phyloP scores from a whole-genome alignment of 2,113 vertebrate genomes.

The Bungarus multicinctus region DNA sequence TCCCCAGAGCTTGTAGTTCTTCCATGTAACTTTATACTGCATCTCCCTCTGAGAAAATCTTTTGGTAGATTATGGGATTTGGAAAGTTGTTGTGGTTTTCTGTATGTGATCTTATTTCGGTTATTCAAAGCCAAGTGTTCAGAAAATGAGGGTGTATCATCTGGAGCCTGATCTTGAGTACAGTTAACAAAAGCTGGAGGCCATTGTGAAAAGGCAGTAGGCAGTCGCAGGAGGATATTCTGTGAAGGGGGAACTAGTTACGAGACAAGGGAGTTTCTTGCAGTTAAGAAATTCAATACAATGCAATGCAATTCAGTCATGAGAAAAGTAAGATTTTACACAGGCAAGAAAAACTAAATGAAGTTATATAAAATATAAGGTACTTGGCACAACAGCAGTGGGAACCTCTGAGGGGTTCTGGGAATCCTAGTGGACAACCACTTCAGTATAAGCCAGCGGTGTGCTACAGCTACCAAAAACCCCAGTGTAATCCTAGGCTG shows the following conservation, averaged over 20 bases:
- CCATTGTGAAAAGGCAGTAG: too few relatives aligned
- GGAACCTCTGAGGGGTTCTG: too few relatives aligned
- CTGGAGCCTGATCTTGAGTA: fast-evolving
- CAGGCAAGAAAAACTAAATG: neutral
- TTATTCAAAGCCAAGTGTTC: neutral
- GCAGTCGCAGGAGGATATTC: neutral
- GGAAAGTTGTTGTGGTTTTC: too few relatives aligned
- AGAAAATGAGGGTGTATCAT: neutral
- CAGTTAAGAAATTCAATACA: neutral
- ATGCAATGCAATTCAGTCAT: neutral
- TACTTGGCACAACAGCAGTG: neutral
- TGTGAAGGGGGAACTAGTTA: neutral
- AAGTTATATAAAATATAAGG: neutral
- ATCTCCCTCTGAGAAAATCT: neutral
- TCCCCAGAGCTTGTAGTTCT: neutral
- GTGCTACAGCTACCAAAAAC: too few relatives aligned
- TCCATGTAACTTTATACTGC: neutral
- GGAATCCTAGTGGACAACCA: too few relatives aligned
- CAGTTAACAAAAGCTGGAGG: neutral
- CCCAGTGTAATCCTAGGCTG: neutral
- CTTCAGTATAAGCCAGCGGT: neutral
- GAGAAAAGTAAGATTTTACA: neutral
- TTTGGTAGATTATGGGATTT: neutral
- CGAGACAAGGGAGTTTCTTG: neutral
- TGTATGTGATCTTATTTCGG: neutral